Base-by-base conservation (phyloP, 2,888 invertebrate species). In the Stomorhina lunata region DNA sequence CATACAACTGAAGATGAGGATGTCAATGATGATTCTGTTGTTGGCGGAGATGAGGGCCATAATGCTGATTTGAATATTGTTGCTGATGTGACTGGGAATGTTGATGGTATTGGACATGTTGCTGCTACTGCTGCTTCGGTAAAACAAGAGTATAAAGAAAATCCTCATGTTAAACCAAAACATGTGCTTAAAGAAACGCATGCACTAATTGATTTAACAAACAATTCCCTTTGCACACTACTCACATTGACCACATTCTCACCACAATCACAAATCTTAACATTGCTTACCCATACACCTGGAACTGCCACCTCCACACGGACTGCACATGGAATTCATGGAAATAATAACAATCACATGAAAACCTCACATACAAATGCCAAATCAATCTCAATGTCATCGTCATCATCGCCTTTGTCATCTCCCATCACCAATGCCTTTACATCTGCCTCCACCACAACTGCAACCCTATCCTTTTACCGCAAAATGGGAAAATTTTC, bases 401-500 rank as follows among this genome's bases (percentile, higher is more conserved):
- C 32, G 45, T 59, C 84, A 45, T 73, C 82, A 37, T 55, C 65
- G 15, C 10, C 81, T n/a, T n/a, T n/a, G n/a, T n/a, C n/a, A n/a
- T n/a, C n/a, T n/a, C n/a, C n/a, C n/a, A n/a, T n/a, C n/a, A n/a
- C n/a, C n/a, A n/a, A n/a, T n/a, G n/a, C n/a, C n/a, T n/a, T n/a
- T n/a, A n/a, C n/a, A n/a, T n/a, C n/a, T n/a, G n/a, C n/a, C n/a
- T n/a, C n/a, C n/a, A n/a, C n/a, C n/a, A n/a, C n/a, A 63, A 22
- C 84, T 81, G 34, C 84, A 61, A 68, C 81, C 76, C 66, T 84
- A 32, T 75, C 85, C 84, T 86, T 89, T 73, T 89, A 86, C 83
- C 88, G 89, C 68, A 89, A 89, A 90, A 89, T 88, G 89, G 90
- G 90, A 63, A 87, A 89, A 88, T 88, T 90, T 87, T 88, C 87